These are phyloP conservation scores for Eulemur albifrons DNA, from an alignment of 2,797 vertebrate species.

Conservation along the genomic window DNA sequence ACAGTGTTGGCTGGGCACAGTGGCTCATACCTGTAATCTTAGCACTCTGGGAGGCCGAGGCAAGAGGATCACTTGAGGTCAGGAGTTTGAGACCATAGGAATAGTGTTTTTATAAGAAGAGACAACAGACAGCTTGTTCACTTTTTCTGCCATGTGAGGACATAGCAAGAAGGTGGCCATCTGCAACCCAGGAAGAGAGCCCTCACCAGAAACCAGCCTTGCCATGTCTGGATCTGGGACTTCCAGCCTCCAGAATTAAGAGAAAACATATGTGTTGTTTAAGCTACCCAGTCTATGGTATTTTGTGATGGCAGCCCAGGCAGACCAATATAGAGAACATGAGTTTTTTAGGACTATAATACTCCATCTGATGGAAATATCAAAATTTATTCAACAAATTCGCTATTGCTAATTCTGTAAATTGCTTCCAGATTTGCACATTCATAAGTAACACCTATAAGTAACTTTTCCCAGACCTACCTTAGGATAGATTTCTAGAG, in stretches of 20 bases:
- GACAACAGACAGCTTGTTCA: background rate
- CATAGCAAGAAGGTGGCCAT: background rate
- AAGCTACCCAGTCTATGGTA: background rate
- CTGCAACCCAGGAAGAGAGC: background rate
- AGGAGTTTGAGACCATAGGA: background rate
- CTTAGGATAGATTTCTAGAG: background rate
- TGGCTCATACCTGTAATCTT: background rate
- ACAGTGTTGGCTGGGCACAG: rapidly evolving
- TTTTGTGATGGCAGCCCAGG: background rate
- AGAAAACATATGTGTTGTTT: background rate
- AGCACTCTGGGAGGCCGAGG: background rate
- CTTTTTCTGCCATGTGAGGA: background rate
- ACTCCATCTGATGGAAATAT: background rate
- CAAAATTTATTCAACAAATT: background rate
- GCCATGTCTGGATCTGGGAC: background rate
- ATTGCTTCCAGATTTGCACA: background rate
- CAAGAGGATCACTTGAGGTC: background rate
- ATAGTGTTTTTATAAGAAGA: background rate
- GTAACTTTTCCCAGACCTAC: background rate
- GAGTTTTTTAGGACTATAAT: background rate
- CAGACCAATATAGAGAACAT: background rate
- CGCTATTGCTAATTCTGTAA: background rate
- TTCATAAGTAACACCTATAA: background rate
- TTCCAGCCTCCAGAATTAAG: background rate
- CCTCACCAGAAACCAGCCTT: background rate